Base-by-base conservation (phyloP, 1,140 invertebrate species). In the Dryas iulia region DNA sequence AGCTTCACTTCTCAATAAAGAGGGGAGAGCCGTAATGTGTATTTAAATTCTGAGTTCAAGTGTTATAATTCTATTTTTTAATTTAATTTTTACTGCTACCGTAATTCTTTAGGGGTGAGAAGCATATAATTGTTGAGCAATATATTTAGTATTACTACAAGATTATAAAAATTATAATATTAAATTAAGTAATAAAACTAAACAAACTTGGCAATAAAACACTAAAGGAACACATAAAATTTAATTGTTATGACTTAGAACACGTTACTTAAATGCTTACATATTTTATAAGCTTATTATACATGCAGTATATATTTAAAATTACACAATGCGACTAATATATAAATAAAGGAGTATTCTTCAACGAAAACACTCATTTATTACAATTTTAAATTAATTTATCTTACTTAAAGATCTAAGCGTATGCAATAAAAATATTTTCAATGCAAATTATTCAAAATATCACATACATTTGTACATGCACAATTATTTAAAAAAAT, bases 51-150 rank as follows among this genome's bases (percentile, higher is more conserved):
- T 81, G 83, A 39, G 81, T 81, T 88, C 82, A 83, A 90, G 83
- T 84, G 84, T 87, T 91, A 90, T 92, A 92, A 89, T 89, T 92
- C 84, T 86, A 73, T 87, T 91, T 92, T 91, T 91, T 92, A 91
- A 92, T 92, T 92, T 92, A 90, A 90, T 92, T 89, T 87, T 76
- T 86, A 84, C 84, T 84, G 77, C 64, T 60, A 59, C 73, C 73
- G 71, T 83, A 86, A 84, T 77, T 82, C 77, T 77, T 59, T 33
- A 59, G 62, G 81, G 82, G 83, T 72, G 79, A 68, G 61, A 47
- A 0, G n/a, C 14, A 2, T 47, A 39, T 35, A 47, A 47, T 39
- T 5, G 8, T 39, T 18, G 35, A 39, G 39, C 35, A 39, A 39
- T 18, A 2, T 39, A 39, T 21, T 18, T 47, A 14, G 1, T 35